Evolutionary conservation across 2,888 invertebrate species (phyloP).

Genomic region (Aelia acuminata): DNA sequence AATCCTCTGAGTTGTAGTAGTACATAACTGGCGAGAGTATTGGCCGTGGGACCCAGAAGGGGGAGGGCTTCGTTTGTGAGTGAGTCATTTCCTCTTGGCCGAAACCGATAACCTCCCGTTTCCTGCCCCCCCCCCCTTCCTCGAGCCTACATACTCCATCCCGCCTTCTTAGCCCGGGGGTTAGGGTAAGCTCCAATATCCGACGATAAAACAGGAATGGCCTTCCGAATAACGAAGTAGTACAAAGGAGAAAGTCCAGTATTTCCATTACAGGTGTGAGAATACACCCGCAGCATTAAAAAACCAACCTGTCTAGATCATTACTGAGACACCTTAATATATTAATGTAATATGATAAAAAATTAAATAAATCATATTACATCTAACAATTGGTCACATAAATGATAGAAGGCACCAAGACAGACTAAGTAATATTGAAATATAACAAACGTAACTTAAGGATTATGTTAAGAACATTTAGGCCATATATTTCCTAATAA

Average conservation of each 20-base stretch:
- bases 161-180: neutral
- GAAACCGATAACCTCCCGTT: slow-evolving; percentile 58
- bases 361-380: too few species aligned
- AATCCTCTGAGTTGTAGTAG: neutral
- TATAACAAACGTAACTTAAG: too few species aligned
- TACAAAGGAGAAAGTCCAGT: neutral
- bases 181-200: neutral
- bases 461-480: too few species aligned
- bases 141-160: slow-evolving; percentile 17
- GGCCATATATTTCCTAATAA: too few species aligned
- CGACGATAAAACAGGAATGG: neutral
- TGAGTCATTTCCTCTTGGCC: slow-evolving; percentile 58
- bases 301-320: too few species aligned
- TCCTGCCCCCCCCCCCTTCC: slow-evolving; percentile 43
- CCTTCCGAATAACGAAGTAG: slow-evolving; percentile 3
- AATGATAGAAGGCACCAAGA: too few species aligned
- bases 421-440: too few species aligned
- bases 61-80: slow-evolving; percentile 39
- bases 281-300: too few species aligned
- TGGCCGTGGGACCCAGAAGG: slow-evolving; percentile 24
- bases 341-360: too few species aligned
- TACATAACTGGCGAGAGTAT: slow-evolving; percentile 13
- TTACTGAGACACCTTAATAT: too few species aligned
- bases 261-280: neutral
- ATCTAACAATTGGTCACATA: too few species aligned